Evolutionary conservation across 2,113 vertebrate genomes (phyloP), one percentile per base, ranked within the genome.

Genomic region (Romanogobio albipinnatus): DNA sequence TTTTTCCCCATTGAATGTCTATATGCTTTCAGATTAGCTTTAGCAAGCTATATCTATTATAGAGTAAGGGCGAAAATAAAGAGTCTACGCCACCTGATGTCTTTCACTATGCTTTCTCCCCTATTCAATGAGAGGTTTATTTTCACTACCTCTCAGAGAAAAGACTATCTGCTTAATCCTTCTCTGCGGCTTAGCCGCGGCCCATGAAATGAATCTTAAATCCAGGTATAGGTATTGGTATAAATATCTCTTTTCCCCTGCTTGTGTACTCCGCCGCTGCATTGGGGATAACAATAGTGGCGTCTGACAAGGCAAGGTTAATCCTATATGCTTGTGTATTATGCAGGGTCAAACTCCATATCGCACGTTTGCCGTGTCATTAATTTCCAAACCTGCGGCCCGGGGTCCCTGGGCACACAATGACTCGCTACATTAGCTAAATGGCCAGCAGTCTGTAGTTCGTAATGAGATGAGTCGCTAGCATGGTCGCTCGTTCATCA

Each of bases 401-500:
- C 86, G 84, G 94, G 91, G 94, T 95, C 96, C 95, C 95, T 92
- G 94, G 92, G 93, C 93, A 88, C 92, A 89, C 88, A 95, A 96
- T 96, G 96, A 97, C 96, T 96, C 95, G 96, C 95, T 97, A 97
- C 97, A 97, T 99, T 99, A 98, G 96, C 95, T 97, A 95, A 90
- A 94, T 96, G 95, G 96, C 94, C 94, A 92, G 94, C 94, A 82
- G 84, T 83, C 86, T 93, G 93, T 92, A 95, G 92, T 93, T 94
- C 89, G 95, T 99, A 99, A 99, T 98, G 96, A 98, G 97, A 96
- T 96, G 96, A 96, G 96, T 96, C 95, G 96, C 94, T 96, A 95
- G 95, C 94, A 96, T 93, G 94, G 95, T 96, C 94, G 96, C 96
- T 96, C 96, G 98, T 99, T 98, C 95, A 99, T 99, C 98, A 99